phyloP scores from a whole-genome alignment of 2,888 invertebrate genomes.

The Formica aserva region DNA sequence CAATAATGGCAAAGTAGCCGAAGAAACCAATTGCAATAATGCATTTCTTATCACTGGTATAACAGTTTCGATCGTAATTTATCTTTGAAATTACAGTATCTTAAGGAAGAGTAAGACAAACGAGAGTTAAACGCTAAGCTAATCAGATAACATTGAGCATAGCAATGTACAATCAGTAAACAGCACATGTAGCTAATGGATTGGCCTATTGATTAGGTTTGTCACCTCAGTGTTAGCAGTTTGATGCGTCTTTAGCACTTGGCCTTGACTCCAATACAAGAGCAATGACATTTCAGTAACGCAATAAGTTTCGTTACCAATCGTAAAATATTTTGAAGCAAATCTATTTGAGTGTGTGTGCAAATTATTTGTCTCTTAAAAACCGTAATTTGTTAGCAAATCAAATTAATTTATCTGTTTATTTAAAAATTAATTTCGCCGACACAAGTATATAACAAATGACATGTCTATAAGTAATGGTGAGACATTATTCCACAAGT shows the following conservation, averaged over 20 bases:
- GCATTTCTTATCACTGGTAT: background rate
- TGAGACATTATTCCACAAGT: background rate
- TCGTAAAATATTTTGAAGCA: background rate
- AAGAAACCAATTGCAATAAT: constrained; percentile 15
- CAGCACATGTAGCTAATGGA: constrained; percentile 63
- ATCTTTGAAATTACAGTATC: constrained; percentile 15
- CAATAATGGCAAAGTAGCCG: background rate
- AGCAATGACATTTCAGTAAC: background rate
- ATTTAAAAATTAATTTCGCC: background rate
- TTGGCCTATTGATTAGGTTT: constrained; percentile 68
- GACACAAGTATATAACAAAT: background rate
- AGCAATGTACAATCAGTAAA: constrained; percentile 67
- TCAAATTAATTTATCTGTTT: background rate
- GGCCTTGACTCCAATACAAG: background rate
- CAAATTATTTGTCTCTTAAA: background rate
- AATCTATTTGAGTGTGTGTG: background rate
- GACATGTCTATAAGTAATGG: background rate
- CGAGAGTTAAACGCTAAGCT: constrained; percentile 52
- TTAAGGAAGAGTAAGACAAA: constrained; percentile 36
- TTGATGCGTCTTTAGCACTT: background rate
- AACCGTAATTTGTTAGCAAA: background rate
- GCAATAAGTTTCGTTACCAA: background rate
- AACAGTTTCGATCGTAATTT: constrained; percentile 22
- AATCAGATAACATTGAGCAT: constrained; percentile 60
- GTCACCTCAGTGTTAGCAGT: constrained; percentile 35